phyloP scores from a whole-genome alignment of 92 coral and sea anemone species.

The Anthopleura xanthogrammica region DNA sequence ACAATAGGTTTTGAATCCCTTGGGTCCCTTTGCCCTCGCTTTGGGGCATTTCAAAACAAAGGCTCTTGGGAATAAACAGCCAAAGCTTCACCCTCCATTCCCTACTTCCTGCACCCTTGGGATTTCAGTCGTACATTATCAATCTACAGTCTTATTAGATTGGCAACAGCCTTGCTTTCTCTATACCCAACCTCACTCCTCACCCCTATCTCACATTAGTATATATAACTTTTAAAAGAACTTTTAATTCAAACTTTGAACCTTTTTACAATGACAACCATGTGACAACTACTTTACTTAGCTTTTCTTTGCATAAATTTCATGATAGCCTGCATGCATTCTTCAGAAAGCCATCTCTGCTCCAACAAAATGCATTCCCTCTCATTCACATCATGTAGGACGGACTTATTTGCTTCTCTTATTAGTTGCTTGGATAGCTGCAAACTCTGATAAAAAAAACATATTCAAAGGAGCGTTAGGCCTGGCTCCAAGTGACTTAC shows the following conservation, averaged over 20 bases:
- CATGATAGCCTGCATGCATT: constrained; percentile 94
- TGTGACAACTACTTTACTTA: constrained; percentile 11
- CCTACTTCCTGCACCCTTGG: no score
- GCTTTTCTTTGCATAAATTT: constrained; percentile 87
- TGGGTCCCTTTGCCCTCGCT: no score
- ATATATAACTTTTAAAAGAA: not conserved
- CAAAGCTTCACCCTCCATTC: no score
- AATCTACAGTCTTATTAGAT: no score
- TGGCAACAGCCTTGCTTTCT: no score
- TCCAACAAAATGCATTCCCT: constrained; percentile 80
- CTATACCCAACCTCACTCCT: no score
- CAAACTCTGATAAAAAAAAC: constrained; percentile 65
- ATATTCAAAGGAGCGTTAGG: not conserved
- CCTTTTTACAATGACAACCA: not conserved
- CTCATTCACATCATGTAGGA: constrained; percentile 77
- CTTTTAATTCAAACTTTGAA: not conserved
- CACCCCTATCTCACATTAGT: no score
- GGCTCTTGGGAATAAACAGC: no score
- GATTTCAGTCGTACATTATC: no score
- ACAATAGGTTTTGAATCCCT: no score
- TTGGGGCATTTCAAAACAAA: no score
- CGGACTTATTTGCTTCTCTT: constrained; percentile 70
- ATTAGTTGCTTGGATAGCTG: constrained; percentile 86
- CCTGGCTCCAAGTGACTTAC: no score
- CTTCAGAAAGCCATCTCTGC: constrained; percentile 96